A percentile compares a stretch with the other conserved stretches of the same genome.
Conservation (phyloP, 2,888 invertebrate genomes). For the Spilosoma lubricipeda region DNA sequence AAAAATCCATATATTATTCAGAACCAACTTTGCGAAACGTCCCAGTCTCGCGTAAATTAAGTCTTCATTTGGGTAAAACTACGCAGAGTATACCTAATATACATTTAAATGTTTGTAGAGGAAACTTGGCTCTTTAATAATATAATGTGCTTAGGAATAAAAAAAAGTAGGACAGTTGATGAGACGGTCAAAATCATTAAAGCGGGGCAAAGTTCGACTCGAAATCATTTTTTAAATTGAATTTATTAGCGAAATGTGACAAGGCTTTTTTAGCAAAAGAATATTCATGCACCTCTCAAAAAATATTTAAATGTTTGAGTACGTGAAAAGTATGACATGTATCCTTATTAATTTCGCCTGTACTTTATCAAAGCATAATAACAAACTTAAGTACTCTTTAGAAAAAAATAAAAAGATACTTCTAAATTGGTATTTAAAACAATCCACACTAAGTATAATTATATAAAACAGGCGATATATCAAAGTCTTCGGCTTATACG, state of each 20-base stretch:
- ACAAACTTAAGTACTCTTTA: not conserved
- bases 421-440: constrained; percentile 23
- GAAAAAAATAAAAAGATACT: not conserved
- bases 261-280: not conserved
- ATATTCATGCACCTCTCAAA: not conserved
- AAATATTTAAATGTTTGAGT: not conserved
- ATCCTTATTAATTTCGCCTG: not conserved
- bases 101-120: not conserved
- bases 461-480: constrained; percentile 39
- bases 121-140: not conserved
- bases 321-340: not conserved
- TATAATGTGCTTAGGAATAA: not conserved
- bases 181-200: not conserved
- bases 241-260: not conserved
- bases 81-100: not conserved
- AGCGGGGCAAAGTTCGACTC: not conserved
- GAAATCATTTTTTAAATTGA: not conserved
- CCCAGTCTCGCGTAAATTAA: not conserved
- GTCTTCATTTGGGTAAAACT: not conserved
- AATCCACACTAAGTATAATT: constrained; percentile 32
- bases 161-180: not conserved
- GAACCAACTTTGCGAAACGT: not conserved
- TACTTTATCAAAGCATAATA: not conserved
- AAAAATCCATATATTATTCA: not conserved
- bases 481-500: constrained; percentile 37